These are phyloP conservation scores for Mirza zaza DNA, from an alignment of 2,113 vertebrate genomes.

Conservation along the genomic window DNA sequence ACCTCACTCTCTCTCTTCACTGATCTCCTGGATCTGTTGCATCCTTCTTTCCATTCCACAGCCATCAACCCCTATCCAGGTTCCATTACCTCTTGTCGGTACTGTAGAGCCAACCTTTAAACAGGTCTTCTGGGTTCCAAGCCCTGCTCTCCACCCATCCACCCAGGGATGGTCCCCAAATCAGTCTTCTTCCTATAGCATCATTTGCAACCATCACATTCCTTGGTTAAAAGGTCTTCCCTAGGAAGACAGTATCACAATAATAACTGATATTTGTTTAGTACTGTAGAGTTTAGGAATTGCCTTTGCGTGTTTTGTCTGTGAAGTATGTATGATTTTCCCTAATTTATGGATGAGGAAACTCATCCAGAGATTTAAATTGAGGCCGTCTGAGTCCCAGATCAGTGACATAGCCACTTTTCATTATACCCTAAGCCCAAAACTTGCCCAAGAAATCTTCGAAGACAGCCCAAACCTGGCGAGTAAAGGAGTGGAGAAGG, in stretches of 20 bases:
- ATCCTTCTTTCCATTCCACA: neutral
- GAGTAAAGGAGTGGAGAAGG: neutral
- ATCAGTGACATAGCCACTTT: neutral
- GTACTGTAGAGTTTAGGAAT: neutral
- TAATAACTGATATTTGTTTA: neutral
- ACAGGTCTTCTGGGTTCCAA: neutral
- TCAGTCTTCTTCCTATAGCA: neutral
- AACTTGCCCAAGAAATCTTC: neutral
- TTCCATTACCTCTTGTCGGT: neutral
- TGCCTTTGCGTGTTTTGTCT: conserved; percentile 11
- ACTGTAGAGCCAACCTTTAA: neutral
- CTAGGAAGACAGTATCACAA: neutral
- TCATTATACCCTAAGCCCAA: neutral
- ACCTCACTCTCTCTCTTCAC: neutral
- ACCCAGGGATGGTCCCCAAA: neutral
- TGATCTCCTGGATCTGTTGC: neutral
- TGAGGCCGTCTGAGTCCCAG: neutral
- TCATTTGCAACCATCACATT: neutral
- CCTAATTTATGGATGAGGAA: neutral
- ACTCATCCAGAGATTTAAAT: neutral
- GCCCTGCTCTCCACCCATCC: neutral
- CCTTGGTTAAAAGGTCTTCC: neutral
- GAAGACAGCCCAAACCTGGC: neutral
- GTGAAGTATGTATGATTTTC: conserved; percentile 2
- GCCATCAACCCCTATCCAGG: neutral